Evolutionary conservation across 2,113 vertebrate species (phyloP), one percentile per base, ranked within the genome.

Genomic region (Podilymbus podiceps): DNA sequence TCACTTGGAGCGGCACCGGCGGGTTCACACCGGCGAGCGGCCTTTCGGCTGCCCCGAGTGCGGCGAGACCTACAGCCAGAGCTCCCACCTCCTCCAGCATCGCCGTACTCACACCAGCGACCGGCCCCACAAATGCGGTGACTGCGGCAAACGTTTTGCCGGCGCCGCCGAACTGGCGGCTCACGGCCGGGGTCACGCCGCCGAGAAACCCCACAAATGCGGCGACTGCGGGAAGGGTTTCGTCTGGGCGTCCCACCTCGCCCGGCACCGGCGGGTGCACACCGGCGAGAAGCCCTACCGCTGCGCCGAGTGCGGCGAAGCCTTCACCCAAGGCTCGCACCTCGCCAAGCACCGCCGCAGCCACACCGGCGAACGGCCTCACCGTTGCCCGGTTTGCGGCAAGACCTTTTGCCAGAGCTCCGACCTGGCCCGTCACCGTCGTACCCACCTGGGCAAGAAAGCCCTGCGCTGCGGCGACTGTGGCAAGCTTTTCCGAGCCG

Each of bases 371-470:
- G 86, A 96, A 18, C 96, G 97, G 4, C 97, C 97, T 8, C 97
- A 95, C 23, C 93, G 97, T 46, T 98, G 98, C 7, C 95, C 83
- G 4, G 93, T 79, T 31, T 98, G 98, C 3, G 97, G 97, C n/a
- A 91, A 97, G 22, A 97, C 96, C 66, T 98, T 98, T 15, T 83
- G 95, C 49, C 97, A 97, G 55, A 98, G 97, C 94, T 95, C 98
- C 0, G 97, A 98, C 50, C 93, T 98, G 33, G 97, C 95, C 2
- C 95, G 96, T 11, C 98, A 98, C 74, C 97, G 96, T 74, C 95
- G 94, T 13, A 89, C 81, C 2, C 98, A 98, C 8, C 18, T 71
- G 55, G 93, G 89, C 11, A 58, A 44, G 47, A 76, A 42, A 28
- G 4, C 84, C 1, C n/a, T 58, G 22, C 69, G 38, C 9, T 95